Evolutionary conservation across 1,140 invertebrate species (phyloP).

Genomic region (Drosophila asahinai): DNA sequence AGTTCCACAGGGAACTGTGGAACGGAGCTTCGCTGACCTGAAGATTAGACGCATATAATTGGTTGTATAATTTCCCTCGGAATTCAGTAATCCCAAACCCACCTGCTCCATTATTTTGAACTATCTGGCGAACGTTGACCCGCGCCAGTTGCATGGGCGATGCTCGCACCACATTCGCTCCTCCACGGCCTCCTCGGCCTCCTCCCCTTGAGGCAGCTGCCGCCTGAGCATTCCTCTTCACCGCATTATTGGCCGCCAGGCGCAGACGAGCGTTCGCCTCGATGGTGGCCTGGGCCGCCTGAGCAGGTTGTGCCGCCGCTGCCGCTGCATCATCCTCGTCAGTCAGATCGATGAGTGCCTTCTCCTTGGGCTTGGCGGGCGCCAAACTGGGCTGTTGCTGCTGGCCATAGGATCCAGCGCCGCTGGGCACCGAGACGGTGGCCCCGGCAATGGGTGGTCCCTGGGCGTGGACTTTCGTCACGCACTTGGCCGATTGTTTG

Average conservation of each 20-base stretch:
- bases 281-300: slow-evolving; percentile 28
- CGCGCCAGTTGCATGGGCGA: slow-evolving; percentile 61
- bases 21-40: slow-evolving; percentile 48
- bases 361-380: slow-evolving; percentile 78
- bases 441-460: slow-evolving; percentile 31
- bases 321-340: slow-evolving; percentile 87
- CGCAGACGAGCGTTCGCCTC: slow-evolving; percentile 47
- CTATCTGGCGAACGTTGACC: slow-evolving; percentile 58
- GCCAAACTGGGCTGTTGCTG: slow-evolving; percentile 53
- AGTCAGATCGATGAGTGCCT: slow-evolving; percentile 87
- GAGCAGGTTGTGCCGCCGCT: slow-evolving; percentile 48
- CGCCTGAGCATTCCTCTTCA: slow-evolving; percentile 32
- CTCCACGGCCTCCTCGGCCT: neutral
- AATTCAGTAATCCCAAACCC: neutral
- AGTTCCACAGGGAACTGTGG: neutral
- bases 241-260: slow-evolving; percentile 27
- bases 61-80: neutral
- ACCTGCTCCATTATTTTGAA: slow-evolving; percentile 54
- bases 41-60: neutral
- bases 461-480: slow-evolving; percentile 20
- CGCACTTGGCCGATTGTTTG: slow-evolving; percentile 31
- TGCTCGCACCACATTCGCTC: slow-evolving; percentile 53
- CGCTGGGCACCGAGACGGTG: slow-evolving; percentile 55
- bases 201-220: neutral
- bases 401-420: slow-evolving; percentile 23